These are phyloP conservation scores for Mustela nigripes DNA, from an alignment of 2,113 vertebrate species.

Conservation along the genomic window DNA sequence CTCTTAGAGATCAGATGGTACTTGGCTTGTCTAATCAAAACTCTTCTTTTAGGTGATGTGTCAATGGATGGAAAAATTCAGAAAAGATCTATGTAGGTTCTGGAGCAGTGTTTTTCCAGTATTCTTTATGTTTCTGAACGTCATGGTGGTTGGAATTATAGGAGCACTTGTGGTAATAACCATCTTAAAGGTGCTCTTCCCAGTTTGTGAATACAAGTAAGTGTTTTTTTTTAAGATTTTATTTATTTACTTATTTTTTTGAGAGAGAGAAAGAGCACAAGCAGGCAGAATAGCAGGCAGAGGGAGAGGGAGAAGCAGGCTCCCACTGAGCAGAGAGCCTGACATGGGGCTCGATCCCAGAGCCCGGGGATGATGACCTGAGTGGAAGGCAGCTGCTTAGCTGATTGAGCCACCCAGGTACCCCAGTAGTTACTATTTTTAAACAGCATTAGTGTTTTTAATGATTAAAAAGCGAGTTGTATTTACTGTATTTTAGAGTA, in stretches of 20 bases:
- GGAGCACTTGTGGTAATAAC: constrained; percentile 93
- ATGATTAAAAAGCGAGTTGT: not conserved
- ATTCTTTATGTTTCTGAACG: constrained; percentile 94
- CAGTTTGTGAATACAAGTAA: constrained; percentile 93
- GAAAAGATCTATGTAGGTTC: constrained; percentile 91
- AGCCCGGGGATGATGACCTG: too few relatives aligned
- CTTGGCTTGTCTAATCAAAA: not conserved
- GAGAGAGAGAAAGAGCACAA: too few relatives aligned
- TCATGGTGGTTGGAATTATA: constrained; percentile 92
- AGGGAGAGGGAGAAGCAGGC: too few relatives aligned
- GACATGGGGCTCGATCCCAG: too few relatives aligned
- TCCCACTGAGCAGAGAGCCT: too few relatives aligned
- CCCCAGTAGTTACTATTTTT: too few relatives aligned
- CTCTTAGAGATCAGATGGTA: not conserved
- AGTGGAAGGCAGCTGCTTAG: too few relatives aligned
- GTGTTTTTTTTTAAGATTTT: constrained; percentile 72
- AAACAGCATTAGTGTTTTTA: constrained; percentile 21
- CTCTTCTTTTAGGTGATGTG: constrained; percentile 92
- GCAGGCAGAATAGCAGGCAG: too few relatives aligned
- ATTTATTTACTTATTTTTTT: too few relatives aligned
- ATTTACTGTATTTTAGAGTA: not conserved
- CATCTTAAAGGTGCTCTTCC: constrained; percentile 93
- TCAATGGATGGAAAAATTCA: constrained; percentile 93
- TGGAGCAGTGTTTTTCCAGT: constrained; percentile 92
- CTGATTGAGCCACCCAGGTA: too few relatives aligned